These are phyloP conservation scores for Cyprinodon diabolis DNA, from an alignment of 2,797 vertebrate genomes.

Conservation along the genomic window DNA sequence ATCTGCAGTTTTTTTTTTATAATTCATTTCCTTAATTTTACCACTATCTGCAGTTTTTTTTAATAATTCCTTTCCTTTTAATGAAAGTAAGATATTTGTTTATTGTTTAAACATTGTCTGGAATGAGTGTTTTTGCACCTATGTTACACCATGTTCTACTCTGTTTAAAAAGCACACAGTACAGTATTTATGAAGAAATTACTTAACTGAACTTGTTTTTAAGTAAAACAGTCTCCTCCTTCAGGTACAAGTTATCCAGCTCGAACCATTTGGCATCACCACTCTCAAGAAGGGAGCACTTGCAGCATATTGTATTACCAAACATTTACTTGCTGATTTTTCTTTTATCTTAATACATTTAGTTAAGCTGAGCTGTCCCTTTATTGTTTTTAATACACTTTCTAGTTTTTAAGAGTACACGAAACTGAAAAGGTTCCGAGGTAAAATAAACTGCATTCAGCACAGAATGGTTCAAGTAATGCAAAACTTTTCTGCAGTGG, in stretches of 20 bases:
- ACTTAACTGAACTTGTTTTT: not conserved
- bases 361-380: constrained; percentile 29
- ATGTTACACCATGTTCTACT: not conserved
- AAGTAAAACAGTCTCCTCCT: too few species aligned
- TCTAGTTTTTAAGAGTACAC: constrained; percentile 9
- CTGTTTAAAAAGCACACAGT: too few species aligned
- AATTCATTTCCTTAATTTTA: not conserved
- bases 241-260: constrained; percentile 9
- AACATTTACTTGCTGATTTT: constrained; percentile 25
- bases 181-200: not conserved
- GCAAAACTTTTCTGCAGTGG: constrained; percentile 11
- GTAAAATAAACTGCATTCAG: not conserved
- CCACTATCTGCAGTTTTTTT: too few species aligned
- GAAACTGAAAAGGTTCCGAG: constrained; percentile 3
- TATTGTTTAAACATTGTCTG: too few species aligned
- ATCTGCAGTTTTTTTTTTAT: not conserved
- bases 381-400: constrained; percentile 10
- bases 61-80: not conserved
- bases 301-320: not conserved
- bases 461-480: constrained; percentile 8
- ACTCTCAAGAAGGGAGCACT: constrained; percentile 10
- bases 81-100: not conserved
- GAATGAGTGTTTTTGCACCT: not conserved
- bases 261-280: constrained; percentile 1
- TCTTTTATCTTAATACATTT: constrained; percentile 27